Conservation (phyloP, 92 coral and sea anemone genomes). For the Meandrina meandrites region DNA sequence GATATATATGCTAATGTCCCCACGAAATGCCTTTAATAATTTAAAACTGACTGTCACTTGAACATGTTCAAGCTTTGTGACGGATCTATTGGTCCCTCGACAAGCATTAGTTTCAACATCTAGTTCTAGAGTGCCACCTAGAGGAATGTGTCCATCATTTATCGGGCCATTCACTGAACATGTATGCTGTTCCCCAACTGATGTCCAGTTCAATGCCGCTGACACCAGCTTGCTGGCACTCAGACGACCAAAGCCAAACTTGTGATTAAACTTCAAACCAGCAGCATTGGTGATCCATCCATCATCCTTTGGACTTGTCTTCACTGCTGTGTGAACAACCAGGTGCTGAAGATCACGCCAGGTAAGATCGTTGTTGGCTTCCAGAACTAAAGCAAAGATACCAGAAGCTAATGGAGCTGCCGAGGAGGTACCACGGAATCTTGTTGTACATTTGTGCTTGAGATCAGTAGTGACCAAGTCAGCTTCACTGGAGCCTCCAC, state of each 20-base stretch:
- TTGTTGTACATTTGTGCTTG: conserved; percentile 79
- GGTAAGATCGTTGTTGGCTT: conserved; percentile 84
- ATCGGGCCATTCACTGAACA: conserved; percentile 63
- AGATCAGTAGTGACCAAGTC: conserved; percentile 91
- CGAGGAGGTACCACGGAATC: conserved; percentile 93
- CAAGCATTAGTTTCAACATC: conserved; percentile 75
- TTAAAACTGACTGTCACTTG: conserved; percentile 76
- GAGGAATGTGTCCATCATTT: conserved; percentile 53
- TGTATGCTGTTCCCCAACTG: conserved; percentile 80
- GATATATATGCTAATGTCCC: conserved; percentile 78
- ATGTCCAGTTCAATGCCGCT: conserved; percentile 75
- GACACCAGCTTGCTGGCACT: conserved; percentile 76
- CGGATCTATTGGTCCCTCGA: conserved; percentile 59
- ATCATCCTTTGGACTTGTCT: conserved; percentile 84
- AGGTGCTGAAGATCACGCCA: conserved; percentile 98
- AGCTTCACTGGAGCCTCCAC: conserved; percentile 71
- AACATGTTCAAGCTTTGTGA: conserved; percentile 84
- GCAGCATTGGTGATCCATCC: conserved; percentile 94
- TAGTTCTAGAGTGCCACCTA: conserved; percentile 59
- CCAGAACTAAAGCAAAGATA: conserved; percentile 86
- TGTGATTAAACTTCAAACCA: conserved; percentile 77
- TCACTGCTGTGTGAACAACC: conserved; percentile 78
- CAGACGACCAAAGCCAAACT: conserved; percentile 94
- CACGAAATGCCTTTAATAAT: conserved; percentile 77
- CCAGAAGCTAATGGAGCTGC: conserved; percentile 97